Base-by-base conservation (phyloP, 2,888 invertebrate genomes). In the Eristalis arbustorum region DNA sequence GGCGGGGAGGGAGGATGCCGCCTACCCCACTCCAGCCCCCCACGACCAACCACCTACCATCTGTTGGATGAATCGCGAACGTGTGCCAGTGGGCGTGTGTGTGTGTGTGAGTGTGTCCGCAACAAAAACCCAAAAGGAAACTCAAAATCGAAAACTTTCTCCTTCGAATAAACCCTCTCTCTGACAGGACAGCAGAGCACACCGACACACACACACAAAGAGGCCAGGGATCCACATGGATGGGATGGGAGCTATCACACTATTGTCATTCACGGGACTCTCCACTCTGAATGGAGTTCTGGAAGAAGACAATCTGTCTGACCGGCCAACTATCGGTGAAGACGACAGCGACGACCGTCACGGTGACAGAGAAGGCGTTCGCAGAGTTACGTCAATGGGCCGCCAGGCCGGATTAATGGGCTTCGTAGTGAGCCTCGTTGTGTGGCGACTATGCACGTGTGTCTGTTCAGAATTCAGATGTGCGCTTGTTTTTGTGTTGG, bases 81-180 rank as follows among this genome's bases (percentile, higher is more conserved):
- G 56, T 63, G 67, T 82, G 62, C 74, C 42, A 64, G 62, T 67
- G 73, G 59, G 23, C 37, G 28, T 5, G 49, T 49, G 49, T 59
- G 71, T 72, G 28, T 37, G 31, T 59, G 23, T 59, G 28, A 49
- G 49, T 49, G 49, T 59, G 71, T 72, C 23, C 25, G 34, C 49
- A 84, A 76, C 74, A 71, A 62, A 49, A 64, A 61, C 42, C 69
- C 34, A 23, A 68, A 84, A 81, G 72, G 73, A 81, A 80, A 59
- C 67, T 80, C 68, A 80, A 81, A 81, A 81, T 85, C 77, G 77
- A 81, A 81, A 85, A 85, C 84, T 81, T 85, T 85, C 84, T 85
- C 84, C 81, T 85, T 85, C 84, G 84, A 77, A 69, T 69, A 81
- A 81, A 37, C 49, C 49, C 76, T 69, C 81, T 73, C 75, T 14